phyloP scores from a whole-genome alignment of 2,113 vertebrate species.

The Conger conger region DNA sequence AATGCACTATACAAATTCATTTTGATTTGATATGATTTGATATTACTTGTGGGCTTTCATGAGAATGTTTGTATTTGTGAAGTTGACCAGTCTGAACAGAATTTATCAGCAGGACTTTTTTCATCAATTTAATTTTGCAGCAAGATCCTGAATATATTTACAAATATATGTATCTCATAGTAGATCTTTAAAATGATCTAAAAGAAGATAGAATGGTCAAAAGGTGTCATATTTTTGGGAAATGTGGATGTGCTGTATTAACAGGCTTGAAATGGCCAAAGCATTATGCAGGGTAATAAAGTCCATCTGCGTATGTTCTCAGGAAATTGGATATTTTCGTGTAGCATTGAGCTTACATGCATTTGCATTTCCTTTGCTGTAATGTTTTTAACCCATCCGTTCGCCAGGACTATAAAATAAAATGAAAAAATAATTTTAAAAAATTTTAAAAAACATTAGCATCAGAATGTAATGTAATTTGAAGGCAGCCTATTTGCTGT shows the following conservation, averaged over 20 bases:
- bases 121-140: background rate
- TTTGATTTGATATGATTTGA: too few relatives aligned
- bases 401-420: background rate
- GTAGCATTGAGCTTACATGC: background rate
- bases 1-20: too few relatives aligned
- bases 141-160: too few relatives aligned
- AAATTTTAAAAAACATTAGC: background rate
- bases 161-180: background rate
- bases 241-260: background rate
- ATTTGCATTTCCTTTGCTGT: background rate
- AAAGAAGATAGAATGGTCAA: background rate
- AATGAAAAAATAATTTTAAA: too few relatives aligned
- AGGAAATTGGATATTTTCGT: background rate
- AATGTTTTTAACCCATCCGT: background rate
- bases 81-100: background rate
- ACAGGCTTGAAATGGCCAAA: background rate
- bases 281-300: background rate
- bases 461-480: background rate
- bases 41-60: too few relatives aligned
- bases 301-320: background rate
- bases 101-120: background rate
- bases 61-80: too few relatives aligned
- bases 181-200: background rate
- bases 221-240: background rate
- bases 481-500: background rate